Base-by-base conservation (phyloP, 2,888 invertebrate species). In the Disparrhopalites patrizii region DNA sequence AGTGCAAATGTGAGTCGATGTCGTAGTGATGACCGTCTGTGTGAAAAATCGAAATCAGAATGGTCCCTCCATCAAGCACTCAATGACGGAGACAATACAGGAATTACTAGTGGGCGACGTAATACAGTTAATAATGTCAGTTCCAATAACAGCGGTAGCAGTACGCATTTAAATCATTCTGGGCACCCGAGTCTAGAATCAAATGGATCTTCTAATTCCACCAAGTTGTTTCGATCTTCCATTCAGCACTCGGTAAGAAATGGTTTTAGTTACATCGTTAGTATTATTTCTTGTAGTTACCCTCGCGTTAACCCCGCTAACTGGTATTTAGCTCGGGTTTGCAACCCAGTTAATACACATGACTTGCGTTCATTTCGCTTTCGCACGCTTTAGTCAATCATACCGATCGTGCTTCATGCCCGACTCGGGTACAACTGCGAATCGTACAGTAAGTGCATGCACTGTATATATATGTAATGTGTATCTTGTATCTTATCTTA, bases 11-110 rank as follows among this genome's bases (percentile, higher is more conserved):
- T 56, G 30, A 70, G 56, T 68, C 68, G 51, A 64, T 70, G 47
- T 70, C 69, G 55, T 54, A 71, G 38, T 66, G 70, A 70, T 52
- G 68, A 70, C 33, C 57, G 70, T 25, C 62, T 74, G 25, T 65
- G 70, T 40, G 73, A 73, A 62, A 68, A 71, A 52, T 74, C 74
- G 8, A 74, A 74, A 58, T 72, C 73, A 0, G 74, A 74, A 33
- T 74, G 74, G 74, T 69, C 73, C 36, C 66, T 74, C 7, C 71
- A 73, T 60, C 63, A 63, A 4, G 68, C 65, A 50, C 58, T 66
- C 7, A 57, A 23, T 30, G 66, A 43, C 38, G 52, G 54, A 55
- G 54, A 55, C 18, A 28, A 8, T 25, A 54, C 30, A n/a, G 58
- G 27, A 18, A 47, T 57, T 25, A 33, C 36, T 52, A 60, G 40